Percentiles rank a stretch among this genome's conserved stretches.
phyloP scores from a whole-genome alignment of 2,797 vertebrate genomes.

The Sylvia borin region DNA sequence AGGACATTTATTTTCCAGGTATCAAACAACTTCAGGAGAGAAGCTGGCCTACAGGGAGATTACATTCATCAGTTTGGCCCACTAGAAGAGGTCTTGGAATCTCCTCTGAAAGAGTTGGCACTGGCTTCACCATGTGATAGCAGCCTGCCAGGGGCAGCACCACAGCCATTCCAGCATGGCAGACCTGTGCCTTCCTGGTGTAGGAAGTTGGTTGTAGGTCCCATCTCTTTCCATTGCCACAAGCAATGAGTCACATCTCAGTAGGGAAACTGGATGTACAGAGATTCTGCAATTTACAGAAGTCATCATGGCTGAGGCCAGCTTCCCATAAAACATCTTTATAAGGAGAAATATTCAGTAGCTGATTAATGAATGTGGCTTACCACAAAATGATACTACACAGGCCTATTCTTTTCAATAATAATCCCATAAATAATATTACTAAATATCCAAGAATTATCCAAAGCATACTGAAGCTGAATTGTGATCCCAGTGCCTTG shows the following conservation, averaged over 20 bases:
- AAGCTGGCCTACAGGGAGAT: not conserved
- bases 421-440: slow-evolving; percentile 34
- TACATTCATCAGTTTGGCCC: not conserved
- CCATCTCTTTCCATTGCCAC: not conserved
- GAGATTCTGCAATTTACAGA: not conserved
- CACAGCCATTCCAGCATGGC: not conserved
- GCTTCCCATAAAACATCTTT: not conserved
- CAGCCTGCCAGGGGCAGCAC: not conserved
- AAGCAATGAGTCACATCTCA: not conserved
- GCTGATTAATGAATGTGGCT: slow-evolving; percentile 58
- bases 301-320: not conserved
- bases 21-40: not conserved
- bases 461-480: not conserved
- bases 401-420: slow-evolving; percentile 37
- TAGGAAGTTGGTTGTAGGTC: not conserved
- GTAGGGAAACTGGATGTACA: not conserved
- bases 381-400: slow-evolving; percentile 37
- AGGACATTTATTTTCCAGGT: not conserved
- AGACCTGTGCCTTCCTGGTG: not conserved
- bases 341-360: not conserved
- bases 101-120: not conserved
- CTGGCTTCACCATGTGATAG: not conserved
- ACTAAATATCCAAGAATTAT: slow-evolving; percentile 28
- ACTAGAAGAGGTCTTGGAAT: not conserved
- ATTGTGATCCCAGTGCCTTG: not conserved